Base-by-base conservation (phyloP, 2,113 vertebrate genomes). In the Benitochromis conjunctus region DNA sequence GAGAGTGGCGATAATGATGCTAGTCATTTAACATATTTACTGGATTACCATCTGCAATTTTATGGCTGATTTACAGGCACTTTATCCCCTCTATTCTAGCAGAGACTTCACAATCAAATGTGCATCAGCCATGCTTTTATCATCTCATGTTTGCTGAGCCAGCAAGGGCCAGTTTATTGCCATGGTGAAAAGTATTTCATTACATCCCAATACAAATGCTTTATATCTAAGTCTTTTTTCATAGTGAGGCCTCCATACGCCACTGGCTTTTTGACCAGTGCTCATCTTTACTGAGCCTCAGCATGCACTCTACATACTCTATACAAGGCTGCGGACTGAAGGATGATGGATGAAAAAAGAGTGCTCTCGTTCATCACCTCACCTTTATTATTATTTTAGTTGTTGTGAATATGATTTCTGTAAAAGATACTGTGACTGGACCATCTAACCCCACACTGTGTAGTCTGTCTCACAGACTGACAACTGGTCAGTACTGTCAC, bases 21-120 rank as follows among this genome's bases (percentile, higher is more conserved):
- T 88, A 92, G 92, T 94, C 94, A 92, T 95, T 96, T 95, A 94
- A 91, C 88, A 93, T 95, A 93, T 95, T 95, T 95, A 92, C 91
- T 92, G 87, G 92, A 94, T 94, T 94, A 95, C 91, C 95, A 96
- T 95, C 95, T 96, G 95, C 92, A 95, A 95, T 96, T 96, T 96
- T 95, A 96, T 90, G 94, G 91, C 92, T 96, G 94, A 95, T 95
- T 96, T 95, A 91, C 80, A 95, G 92, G 94, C 93, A 82, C 90
- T 95, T 94, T 92, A 93, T 93, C 86, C 90, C 91, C 79, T 88
- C 85, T 89, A 91, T 92, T 94, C 86, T 89, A 77, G 90, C 80
- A 51, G 87, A 87, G 86, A 90, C 86, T 92, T 95, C 88, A 92
- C 91, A 92, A 94, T 95, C 94, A 95, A 95, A 92, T 93, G 91